These are phyloP conservation scores for Apoda limacodes DNA, from an alignment of 2,888 invertebrate genomes.

Conservation along the genomic window DNA sequence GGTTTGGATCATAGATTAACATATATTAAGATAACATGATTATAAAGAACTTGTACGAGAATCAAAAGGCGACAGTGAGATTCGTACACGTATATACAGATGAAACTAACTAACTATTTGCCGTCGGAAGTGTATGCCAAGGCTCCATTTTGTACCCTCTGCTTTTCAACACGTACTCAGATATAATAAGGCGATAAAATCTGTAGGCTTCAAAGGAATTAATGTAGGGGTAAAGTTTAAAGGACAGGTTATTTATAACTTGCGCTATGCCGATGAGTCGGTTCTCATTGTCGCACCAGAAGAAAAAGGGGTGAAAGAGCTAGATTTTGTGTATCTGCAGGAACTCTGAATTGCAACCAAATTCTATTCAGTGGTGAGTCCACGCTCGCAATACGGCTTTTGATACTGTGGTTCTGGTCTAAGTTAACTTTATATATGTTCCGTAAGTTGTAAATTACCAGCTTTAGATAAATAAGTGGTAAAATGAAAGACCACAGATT, in stretches of 20 bases:
- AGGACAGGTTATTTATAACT: slow-evolving; percentile 7
- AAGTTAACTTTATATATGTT: too few species aligned
- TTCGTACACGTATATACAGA: neutral
- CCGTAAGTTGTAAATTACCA: too few species aligned
- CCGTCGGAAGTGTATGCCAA: neutral
- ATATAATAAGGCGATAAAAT: slow-evolving; percentile 9
- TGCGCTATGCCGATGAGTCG: slow-evolving; percentile 9
- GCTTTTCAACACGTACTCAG: slow-evolving; percentile 10
- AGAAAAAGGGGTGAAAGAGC: too few species aligned
- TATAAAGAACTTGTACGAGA: slow-evolving; percentile 5
- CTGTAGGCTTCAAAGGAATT: slow-evolving; percentile 7
- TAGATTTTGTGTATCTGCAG: too few species aligned
- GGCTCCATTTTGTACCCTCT: slow-evolving; percentile 2
- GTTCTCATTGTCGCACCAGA: slow-evolving; percentile 7
- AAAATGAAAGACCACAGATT: too few species aligned
- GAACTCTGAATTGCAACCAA: too few species aligned
- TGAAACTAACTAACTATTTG: too few species aligned
- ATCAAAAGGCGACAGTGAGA: neutral
- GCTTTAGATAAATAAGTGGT: too few species aligned
- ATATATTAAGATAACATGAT: slow-evolving; percentile 1
- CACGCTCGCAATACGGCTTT: too few species aligned
- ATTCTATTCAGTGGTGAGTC: too few species aligned
- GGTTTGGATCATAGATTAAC: slow-evolving; percentile 5
- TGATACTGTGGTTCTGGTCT: too few species aligned
- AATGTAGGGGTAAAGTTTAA: slow-evolving; percentile 6